Percentiles rank a stretch among this genome's conserved stretches.
Conservation (phyloP, 2,888 invertebrate species). For the Terebella lapidaria region DNA sequence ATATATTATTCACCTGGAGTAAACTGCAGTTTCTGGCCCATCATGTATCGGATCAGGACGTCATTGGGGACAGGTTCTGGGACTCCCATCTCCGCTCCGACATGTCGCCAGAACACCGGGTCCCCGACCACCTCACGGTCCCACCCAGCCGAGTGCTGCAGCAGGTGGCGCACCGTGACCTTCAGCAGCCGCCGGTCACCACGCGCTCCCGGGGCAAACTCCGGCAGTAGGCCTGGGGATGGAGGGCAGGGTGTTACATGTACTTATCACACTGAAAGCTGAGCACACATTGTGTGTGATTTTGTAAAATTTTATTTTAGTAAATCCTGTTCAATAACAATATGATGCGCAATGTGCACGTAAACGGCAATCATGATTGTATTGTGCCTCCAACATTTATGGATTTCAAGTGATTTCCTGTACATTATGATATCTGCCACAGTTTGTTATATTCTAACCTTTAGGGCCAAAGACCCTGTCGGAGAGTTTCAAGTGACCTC, state of each 20-base stretch:
- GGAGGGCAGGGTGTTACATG: too few relatives aligned
- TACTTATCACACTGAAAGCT: too few relatives aligned
- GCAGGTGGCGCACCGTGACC: constrained; percentile 27
- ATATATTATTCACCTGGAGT: too few relatives aligned
- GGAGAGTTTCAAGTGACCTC: constrained; percentile 14
- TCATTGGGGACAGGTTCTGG: constrained; percentile 12
- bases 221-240: constrained; percentile 24
- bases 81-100: constrained; percentile 31
- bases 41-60: constrained; percentile 31
- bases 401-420: too few relatives aligned
- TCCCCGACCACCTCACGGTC: constrained; percentile 21
- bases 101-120: constrained; percentile 24
- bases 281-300: too few relatives aligned
- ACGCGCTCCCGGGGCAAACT: constrained; percentile 15
- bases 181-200: constrained; percentile 16
- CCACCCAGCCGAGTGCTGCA: constrained; percentile 48
- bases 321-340: too few relatives aligned
- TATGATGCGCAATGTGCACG: too few relatives aligned
- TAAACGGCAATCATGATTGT: too few relatives aligned
- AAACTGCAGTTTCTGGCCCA: constrained; percentile 30
- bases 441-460: constrained; percentile 17
- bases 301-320: too few relatives aligned
- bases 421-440: too few relatives aligned
- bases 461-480: constrained; percentile 20
- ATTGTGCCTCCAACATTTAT: not conserved